Conservation (phyloP, 2,113 vertebrate species). For the Shinisaurus crocodilurus region DNA sequence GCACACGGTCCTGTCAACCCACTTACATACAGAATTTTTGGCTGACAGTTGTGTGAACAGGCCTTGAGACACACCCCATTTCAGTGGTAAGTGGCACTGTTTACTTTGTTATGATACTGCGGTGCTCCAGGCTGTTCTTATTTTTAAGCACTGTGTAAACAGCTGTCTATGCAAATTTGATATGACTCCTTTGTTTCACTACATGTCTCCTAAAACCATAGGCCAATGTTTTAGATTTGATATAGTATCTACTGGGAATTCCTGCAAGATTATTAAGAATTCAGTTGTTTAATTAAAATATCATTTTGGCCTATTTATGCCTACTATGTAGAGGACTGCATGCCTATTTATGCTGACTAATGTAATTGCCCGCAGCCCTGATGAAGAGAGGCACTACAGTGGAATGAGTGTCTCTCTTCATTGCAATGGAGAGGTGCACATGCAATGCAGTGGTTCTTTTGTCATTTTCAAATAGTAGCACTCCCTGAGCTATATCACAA, state of each 20-base stretch:
- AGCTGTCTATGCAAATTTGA: not conserved
- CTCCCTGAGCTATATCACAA: not conserved
- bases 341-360: not conserved
- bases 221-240: not conserved
- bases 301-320: not conserved
- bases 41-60: not conserved
- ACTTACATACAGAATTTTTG: not conserved
- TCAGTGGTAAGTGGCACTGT: not conserved
- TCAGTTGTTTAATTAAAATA: not conserved
- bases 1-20: not conserved
- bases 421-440: not conserved
- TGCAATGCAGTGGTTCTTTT: not conserved
- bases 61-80: not conserved
- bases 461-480: not conserved
- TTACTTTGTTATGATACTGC: not conserved
- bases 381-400: not conserved
- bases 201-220: not conserved
- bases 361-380: not conserved
- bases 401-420: too few relatives aligned
- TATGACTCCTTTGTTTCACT: not conserved
- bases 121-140: not conserved
- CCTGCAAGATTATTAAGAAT: not conserved
- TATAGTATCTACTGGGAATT: not conserved
- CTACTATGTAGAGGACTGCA: not conserved
- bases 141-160: not conserved